These are phyloP conservation scores for Macrotrachela quadricornifera DNA, from an alignment of 1,140 invertebrate genomes.

Conservation along the genomic window DNA sequence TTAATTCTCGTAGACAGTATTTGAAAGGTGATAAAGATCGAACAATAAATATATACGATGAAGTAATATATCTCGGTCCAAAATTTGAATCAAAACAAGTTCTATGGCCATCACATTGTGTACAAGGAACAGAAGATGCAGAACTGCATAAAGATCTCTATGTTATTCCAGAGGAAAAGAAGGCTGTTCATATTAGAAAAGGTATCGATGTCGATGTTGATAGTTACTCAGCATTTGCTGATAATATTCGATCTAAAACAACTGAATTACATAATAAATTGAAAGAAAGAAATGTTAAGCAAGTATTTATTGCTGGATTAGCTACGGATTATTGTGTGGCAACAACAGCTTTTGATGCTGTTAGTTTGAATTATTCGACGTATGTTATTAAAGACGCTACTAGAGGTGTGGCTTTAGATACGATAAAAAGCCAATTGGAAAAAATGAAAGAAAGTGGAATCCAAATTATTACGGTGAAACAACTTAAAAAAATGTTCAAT, in stretches of 20 bases:
- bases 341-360: conserved; percentile 58
- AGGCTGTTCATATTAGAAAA: conserved; percentile 67
- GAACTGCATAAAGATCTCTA: conserved; percentile 43
- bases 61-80: conserved; percentile 48
- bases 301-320: conserved; percentile 79
- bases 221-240: conserved; percentile 92
- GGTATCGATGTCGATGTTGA: conserved; percentile 80
- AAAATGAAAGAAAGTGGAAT: no score
- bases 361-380: conserved; percentile 67
- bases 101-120: conserved; percentile 79
- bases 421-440: no score
- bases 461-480: no score
- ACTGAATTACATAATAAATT: conserved; percentile 60
- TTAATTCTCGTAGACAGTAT: conserved; percentile 37
- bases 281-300: conserved; percentile 53
- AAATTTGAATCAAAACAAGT: conserved; percentile 14
- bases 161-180: not conserved
- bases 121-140: conserved; percentile 77
- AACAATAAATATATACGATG: conserved; percentile 38
- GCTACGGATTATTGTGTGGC: conserved; percentile 82
- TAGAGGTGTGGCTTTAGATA: conserved; percentile 46
- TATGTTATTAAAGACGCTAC: conserved; percentile 70
- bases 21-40: no score
- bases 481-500: no score
- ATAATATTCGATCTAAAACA: conserved; percentile 68